A percentile compares a stretch with the other conserved stretches of the same genome.
Evolutionary conservation across 2,797 vertebrate species (phyloP).

Genomic region (Siniperca scherzeri): DNA sequence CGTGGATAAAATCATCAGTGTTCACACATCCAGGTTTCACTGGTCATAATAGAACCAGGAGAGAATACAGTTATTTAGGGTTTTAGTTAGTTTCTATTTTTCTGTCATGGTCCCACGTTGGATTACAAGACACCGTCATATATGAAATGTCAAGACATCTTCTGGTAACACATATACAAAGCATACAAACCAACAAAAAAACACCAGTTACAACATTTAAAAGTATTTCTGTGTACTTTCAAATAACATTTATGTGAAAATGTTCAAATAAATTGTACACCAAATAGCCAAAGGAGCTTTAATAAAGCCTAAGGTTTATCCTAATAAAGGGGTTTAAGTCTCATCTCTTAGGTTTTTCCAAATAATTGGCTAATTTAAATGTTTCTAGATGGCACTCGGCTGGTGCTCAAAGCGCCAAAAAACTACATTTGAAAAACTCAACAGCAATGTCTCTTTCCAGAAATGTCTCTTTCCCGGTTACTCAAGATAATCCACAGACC

Average conservation of each 20-base stretch:
- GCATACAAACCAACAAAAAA: neutral
- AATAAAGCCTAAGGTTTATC: neutral
- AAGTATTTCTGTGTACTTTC: neutral
- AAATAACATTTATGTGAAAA: neutral
- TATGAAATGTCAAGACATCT: neutral
- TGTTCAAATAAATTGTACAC: neutral
- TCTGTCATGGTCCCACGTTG: neutral
- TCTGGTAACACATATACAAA: neutral
- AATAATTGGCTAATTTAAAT: too few relatives aligned
- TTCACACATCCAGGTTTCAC: neutral
- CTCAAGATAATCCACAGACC: too few relatives aligned
- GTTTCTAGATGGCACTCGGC: too few relatives aligned
- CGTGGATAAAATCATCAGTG: conserved; percentile 6
- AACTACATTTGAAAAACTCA: too few relatives aligned
- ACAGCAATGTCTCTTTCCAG: too few relatives aligned
- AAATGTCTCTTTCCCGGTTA: too few relatives aligned
- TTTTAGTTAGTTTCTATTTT: neutral
- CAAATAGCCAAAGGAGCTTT: neutral
- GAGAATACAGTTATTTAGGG: neutral
- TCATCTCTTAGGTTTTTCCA: neutral
- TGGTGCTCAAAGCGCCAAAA: too few relatives aligned
- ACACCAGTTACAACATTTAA: neutral
- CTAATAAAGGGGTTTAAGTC: neutral
- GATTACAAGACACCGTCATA: neutral
- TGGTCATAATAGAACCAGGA: neutral